Evolutionary conservation across 2,797 vertebrate genomes (phyloP).

Genomic region (Anguilla marmorata): DNA sequence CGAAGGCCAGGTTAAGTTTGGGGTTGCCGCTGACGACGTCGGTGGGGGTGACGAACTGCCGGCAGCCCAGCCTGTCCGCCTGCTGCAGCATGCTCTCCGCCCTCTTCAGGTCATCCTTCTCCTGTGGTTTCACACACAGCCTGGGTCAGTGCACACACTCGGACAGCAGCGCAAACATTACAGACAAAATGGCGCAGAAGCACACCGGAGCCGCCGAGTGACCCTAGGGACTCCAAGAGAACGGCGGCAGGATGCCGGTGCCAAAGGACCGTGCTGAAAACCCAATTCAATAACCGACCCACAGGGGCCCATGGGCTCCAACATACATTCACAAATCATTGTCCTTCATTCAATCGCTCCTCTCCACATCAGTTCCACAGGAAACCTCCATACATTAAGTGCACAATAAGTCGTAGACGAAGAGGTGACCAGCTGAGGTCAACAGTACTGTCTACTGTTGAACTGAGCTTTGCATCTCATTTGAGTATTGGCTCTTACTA

Average conservation of each 20-base stretch:
- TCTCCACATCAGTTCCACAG: not conserved
- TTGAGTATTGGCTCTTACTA: not conserved
- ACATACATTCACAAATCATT: constrained; percentile 33
- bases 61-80: constrained; percentile 85
- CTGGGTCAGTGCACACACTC: not conserved
- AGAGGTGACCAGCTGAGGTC: not conserved
- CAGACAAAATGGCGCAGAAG: not conserved
- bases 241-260: not conserved
- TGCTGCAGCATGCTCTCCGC: constrained; percentile 88
- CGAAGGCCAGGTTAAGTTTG: constrained; percentile 94
- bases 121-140: constrained; percentile 64
- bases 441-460: not conserved
- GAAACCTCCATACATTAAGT: not conserved
- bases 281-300: not conserved
- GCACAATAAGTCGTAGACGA: not conserved
- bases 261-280: not conserved
- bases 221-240: not conserved
- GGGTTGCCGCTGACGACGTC: constrained; percentile 90
- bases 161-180: not conserved
- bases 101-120: constrained; percentile 82
- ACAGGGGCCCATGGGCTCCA: constrained; percentile 4
- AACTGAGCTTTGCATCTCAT: not conserved
- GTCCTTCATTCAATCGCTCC: constrained; percentile 17
- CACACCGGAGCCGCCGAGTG: not conserved
- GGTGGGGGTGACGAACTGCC: constrained; percentile 88